phyloP scores from a whole-genome alignment of 2,797 vertebrate species.

The Smutsia temminckii region DNA sequence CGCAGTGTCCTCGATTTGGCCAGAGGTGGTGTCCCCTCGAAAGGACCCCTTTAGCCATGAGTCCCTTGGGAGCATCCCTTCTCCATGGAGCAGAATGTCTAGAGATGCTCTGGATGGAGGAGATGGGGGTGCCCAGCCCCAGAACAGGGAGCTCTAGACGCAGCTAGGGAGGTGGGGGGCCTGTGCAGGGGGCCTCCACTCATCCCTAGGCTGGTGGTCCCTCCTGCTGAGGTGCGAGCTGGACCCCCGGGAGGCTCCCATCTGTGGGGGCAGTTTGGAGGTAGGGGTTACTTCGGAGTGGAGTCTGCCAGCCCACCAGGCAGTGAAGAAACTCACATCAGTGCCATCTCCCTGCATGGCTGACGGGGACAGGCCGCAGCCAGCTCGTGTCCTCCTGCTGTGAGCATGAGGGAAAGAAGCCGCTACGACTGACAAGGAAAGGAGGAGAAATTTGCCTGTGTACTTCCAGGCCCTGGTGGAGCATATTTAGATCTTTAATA shows the following conservation, averaged over 20 bases:
- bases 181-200: neutral
- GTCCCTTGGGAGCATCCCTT: neutral
- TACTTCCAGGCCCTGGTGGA: neutral
- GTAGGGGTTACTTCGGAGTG: neutral
- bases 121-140: neutral
- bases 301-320: neutral
- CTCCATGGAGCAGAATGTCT: neutral
- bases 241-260: neutral
- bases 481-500: no score
- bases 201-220: neutral
- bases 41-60: neutral
- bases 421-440: conserved; percentile 23
- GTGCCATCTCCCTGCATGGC: accelerated
- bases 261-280: neutral
- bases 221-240: neutral
- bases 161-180: neutral
- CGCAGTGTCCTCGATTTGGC: neutral
- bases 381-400: neutral
- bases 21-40: neutral
- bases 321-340: neutral
- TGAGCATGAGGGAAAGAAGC: conserved; percentile 22
- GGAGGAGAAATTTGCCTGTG: neutral
- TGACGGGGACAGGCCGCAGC: neutral
- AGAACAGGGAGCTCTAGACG: neutral
- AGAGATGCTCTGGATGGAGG: neutral